phyloP scores from a whole-genome alignment of 2,888 invertebrate species.

The Ectemnius cavifrons region DNA sequence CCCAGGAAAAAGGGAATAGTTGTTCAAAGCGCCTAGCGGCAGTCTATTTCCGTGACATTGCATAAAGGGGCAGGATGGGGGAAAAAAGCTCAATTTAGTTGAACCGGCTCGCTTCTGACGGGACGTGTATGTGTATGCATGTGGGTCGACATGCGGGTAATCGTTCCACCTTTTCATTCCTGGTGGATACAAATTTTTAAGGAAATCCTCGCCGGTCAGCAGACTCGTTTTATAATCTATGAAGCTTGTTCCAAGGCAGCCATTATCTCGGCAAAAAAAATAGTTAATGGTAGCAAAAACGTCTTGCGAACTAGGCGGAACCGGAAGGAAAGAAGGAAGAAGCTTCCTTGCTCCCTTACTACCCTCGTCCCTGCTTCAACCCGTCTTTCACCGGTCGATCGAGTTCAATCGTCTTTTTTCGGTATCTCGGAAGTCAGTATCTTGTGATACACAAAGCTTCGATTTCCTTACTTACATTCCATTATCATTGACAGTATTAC shows the following conservation, averaged over 20 bases:
- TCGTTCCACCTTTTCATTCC: conserved; percentile 43
- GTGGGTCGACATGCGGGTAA: conserved; percentile 47
- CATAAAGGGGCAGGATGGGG: conserved; percentile 22
- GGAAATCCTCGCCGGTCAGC: conserved; percentile 31
- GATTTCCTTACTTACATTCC: neutral
- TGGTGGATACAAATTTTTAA: conserved; percentile 48
- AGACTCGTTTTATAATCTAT: conserved; percentile 45
- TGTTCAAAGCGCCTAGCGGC: conserved; percentile 40
- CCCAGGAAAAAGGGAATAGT: conserved; percentile 37
- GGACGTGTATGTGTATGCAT: conserved; percentile 20
- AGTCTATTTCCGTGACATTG: conserved; percentile 40
- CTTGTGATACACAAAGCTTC: conserved; percentile 9
- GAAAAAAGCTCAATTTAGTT: conserved; percentile 52
- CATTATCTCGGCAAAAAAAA: conserved; percentile 40
- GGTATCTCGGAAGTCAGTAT: conserved; percentile 17
- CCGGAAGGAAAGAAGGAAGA: conserved; percentile 27
- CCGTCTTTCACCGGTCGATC: conserved; percentile 26
- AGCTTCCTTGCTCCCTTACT: conserved; percentile 17
- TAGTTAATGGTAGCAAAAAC: conserved; percentile 47
- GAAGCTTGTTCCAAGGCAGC: conserved; percentile 30
- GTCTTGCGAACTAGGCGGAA: conserved; percentile 25
- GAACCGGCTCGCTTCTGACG: conserved; percentile 30
- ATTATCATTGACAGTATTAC: too few species aligned
- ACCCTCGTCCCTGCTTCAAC: conserved; percentile 11
- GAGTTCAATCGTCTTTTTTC: conserved; percentile 1